These are phyloP conservation scores for Ichneumoninae sp. DNA, from an alignment of 2,888 invertebrate species.

Conservation along the genomic window DNA sequence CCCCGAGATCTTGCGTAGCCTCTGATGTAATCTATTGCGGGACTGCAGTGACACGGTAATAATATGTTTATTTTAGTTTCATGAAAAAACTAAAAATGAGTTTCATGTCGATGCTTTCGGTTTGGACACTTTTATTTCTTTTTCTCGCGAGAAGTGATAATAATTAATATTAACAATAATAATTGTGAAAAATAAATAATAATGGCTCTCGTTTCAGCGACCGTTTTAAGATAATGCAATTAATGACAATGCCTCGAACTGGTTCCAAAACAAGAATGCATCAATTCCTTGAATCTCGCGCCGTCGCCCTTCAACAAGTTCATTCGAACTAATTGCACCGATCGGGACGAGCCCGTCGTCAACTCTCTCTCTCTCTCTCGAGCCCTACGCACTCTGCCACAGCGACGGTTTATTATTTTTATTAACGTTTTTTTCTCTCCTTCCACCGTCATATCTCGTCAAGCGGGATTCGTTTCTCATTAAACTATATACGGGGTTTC, in stretches of 20 bases:
- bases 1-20: not conserved
- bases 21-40: not conserved
- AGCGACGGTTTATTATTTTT: not conserved
- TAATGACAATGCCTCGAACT: not conserved
- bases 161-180: not conserved
- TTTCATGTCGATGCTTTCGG: too few relatives aligned
- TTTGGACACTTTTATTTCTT: not conserved
- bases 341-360: constrained; percentile 30
- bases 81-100: too few relatives aligned
- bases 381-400: not conserved
- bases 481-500: constrained; percentile 54
- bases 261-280: not conserved
- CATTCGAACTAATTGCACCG: constrained; percentile 49
- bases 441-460: constrained; percentile 35
- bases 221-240: not conserved
- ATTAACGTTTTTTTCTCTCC: constrained; percentile 16
- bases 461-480: constrained; percentile 59
- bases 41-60: not conserved
- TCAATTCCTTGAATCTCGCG: constrained; percentile 9
- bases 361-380: constrained; percentile 4
- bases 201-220: not conserved
- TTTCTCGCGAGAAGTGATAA: not conserved
- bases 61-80: not conserved
- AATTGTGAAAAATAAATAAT: not conserved
- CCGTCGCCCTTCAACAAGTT: constrained; percentile 30